Evolutionary conservation across 2,797 vertebrate species (phyloP).

Genomic region (Sebastes diploproa): DNA sequence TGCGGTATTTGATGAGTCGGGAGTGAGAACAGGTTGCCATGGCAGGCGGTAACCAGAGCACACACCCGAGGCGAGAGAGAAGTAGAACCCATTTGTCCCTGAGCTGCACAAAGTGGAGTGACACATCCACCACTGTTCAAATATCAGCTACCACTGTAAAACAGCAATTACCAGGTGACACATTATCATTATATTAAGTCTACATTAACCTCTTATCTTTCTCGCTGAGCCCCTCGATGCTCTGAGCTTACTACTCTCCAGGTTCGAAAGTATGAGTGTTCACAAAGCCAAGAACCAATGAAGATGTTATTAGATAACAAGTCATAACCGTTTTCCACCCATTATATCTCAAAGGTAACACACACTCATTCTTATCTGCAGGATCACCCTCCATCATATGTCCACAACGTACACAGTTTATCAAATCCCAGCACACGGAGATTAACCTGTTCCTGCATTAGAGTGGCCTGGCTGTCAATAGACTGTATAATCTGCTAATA

Average conservation of each 20-base stretch:
- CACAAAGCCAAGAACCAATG: slow-evolving; percentile 6
- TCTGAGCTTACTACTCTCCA: background rate
- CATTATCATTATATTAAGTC: background rate
- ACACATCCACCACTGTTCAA: background rate
- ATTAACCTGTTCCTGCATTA: background rate
- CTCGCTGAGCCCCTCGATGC: background rate
- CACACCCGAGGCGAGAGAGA: background rate
- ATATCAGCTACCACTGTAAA: background rate
- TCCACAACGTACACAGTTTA: background rate
- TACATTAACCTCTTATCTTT: slow-evolving; percentile 10
- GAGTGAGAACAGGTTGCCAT: background rate
- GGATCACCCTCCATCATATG: slow-evolving; percentile 16
- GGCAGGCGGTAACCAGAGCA: background rate
- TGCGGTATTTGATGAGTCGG: too few relatives aligned
- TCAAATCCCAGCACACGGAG: background rate
- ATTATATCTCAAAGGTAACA: slow-evolving; percentile 13
- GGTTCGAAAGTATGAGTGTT: background rate
- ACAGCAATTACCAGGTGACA: background rate
- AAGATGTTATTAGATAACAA: slow-evolving; percentile 35
- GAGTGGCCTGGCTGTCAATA: background rate
- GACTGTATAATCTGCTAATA: background rate
- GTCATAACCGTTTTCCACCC: background rate
- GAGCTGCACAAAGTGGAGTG: background rate
- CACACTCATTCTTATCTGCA: slow-evolving; percentile 1
- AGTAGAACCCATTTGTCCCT: background rate